These are phyloP conservation scores for Austrofundulus limnaeus DNA, from an alignment of 2,113 vertebrate genomes.

Conservation along the genomic window DNA sequence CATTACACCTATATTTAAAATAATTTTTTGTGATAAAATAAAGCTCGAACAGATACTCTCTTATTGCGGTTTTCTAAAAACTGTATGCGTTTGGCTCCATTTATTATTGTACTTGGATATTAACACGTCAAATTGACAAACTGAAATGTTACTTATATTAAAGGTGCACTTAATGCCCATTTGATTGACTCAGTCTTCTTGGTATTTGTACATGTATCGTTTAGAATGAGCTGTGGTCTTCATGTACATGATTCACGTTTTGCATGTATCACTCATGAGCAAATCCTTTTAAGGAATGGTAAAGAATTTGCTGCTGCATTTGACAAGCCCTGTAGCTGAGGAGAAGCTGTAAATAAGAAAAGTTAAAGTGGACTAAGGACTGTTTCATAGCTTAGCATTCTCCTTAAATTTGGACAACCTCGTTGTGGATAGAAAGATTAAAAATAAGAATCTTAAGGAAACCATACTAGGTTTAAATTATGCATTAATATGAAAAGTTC, in stretches of 20 bases:
- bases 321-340: neutral
- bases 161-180: constrained; percentile 3
- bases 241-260: neutral
- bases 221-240: constrained; percentile 1
- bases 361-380: neutral
- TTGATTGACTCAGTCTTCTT: constrained; percentile 24
- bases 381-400: constrained; percentile 28
- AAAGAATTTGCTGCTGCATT: neutral
- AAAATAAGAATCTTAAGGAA: constrained; percentile 1
- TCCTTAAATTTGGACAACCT: neutral
- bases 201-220: neutral
- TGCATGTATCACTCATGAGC: neutral
- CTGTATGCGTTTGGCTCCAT: too few species aligned
- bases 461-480: neutral
- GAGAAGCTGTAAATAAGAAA: neutral
- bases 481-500: neutral
- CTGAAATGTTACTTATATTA: constrained; percentile 3
- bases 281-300: neutral
- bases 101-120: neutral
- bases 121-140: neutral
- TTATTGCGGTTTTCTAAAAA: too few species aligned
- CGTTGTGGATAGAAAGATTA: neutral
- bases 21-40: too few species aligned
- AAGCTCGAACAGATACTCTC: too few species aligned
- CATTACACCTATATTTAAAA: too few species aligned